Evolutionary conservation across 2,888 invertebrate species (phyloP).

Genomic region (Agrochola litura): DNA sequence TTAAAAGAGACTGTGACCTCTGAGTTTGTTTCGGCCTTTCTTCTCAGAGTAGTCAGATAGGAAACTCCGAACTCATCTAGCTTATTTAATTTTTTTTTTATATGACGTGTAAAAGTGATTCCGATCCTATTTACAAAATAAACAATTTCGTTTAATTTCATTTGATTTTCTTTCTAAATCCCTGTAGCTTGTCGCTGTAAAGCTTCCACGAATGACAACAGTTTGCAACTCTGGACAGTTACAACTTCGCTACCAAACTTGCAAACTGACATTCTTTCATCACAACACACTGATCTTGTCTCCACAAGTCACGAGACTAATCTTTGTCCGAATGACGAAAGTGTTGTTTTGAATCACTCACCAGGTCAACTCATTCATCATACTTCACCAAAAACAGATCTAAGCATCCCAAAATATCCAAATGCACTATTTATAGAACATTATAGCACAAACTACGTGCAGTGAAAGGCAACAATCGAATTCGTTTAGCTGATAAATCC

Average conservation of each 20-base stretch:
- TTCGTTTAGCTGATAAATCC: slow-evolving; percentile 51
- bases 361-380: not conserved
- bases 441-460: not conserved
- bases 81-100: too few species aligned
- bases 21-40: too few species aligned
- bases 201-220: not conserved
- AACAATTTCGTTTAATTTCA: too few species aligned
- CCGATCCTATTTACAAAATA: too few species aligned
- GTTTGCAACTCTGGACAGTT: not conserved
- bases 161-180: too few species aligned
- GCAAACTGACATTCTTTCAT: not conserved
- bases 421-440: slow-evolving; percentile 30
- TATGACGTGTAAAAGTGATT: too few species aligned
- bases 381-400: slow-evolving; percentile 13
- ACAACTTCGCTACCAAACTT: not conserved
- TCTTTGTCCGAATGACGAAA: not conserved
- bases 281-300: too few species aligned
- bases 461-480: slow-evolving; percentile 23
- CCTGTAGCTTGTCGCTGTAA: not conserved
- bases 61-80: too few species aligned
- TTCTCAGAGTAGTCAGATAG: too few species aligned
- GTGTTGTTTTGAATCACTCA: not conserved
- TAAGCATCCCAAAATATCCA: slow-evolving; percentile 17
- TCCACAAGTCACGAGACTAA: not conserved
- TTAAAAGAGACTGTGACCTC: too few species aligned